Conservation (phyloP, 2,888 invertebrate species). For the Cancer borealis region DNA sequence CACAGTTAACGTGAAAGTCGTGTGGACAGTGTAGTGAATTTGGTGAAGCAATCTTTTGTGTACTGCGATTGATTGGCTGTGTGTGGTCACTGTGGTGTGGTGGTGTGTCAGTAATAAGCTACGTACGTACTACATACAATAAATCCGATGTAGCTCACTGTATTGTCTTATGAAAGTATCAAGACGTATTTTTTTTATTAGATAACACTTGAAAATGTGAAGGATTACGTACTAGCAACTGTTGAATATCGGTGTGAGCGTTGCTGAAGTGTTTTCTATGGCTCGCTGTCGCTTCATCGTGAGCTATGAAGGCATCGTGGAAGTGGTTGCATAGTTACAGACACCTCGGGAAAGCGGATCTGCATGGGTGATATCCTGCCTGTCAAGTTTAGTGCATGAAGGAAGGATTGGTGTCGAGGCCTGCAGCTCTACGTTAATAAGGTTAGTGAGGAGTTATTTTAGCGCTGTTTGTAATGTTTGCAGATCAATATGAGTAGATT, state of each 20-base stretch:
- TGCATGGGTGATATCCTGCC: background rate
- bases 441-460: background rate
- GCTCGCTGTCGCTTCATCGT: background rate
- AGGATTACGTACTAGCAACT: background rate
- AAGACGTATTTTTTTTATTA: too few relatives aligned
- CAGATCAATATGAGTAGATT: background rate
- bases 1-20: background rate
- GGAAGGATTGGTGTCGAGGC: background rate
- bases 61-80: background rate
- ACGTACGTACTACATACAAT: too few relatives aligned
- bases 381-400: background rate
- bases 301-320: background rate
- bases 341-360: background rate
- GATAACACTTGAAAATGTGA: background rate
- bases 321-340: background rate
- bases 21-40: background rate
- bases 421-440: background rate
- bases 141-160: too few relatives aligned
- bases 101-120: background rate
- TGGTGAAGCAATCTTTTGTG: background rate
- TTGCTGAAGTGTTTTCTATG: background rate
- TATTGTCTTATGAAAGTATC: too few relatives aligned
- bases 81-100: background rate
- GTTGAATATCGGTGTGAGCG: background rate
- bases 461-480: background rate